These are phyloP conservation scores for Amblyopsis rosae DNA, from an alignment of 2,113 vertebrate species.

Conservation along the genomic window DNA sequence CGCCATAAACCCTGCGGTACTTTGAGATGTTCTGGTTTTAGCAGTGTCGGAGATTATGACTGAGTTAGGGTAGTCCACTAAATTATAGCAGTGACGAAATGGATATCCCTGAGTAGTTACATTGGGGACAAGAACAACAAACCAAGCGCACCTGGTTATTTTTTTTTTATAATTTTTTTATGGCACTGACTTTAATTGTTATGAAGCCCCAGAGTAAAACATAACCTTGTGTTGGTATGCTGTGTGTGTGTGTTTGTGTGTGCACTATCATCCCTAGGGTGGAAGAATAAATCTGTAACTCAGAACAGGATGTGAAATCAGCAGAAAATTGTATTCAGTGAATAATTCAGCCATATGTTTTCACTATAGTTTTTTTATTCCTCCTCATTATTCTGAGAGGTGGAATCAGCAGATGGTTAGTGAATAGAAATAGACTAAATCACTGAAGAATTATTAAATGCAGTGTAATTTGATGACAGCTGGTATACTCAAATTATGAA, in stretches of 20 bases:
- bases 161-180: constrained; percentile 28
- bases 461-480: too few species aligned
- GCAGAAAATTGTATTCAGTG: not conserved
- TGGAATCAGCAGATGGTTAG: not conserved
- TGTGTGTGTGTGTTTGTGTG: not conserved
- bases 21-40: constrained; percentile 35
- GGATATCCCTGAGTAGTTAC: not conserved
- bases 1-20: constrained; percentile 28
- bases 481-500: too few species aligned
- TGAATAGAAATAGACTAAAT: not conserved
- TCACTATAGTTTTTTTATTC: not conserved
- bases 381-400: not conserved
- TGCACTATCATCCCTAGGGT: not conserved
- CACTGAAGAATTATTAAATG: too few species aligned
- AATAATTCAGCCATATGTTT: not conserved
- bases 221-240: constrained; percentile 15
- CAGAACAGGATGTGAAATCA: not conserved
- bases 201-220: constrained; percentile 7
- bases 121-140: not conserved
- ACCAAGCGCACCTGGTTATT: constrained; percentile 23
- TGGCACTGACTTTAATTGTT: constrained; percentile 8
- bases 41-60: constrained; percentile 35
- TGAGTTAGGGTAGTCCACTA: constrained; percentile 4
- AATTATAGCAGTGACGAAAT: not conserved
- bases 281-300: not conserved